A percentile compares a stretch with the other conserved stretches of the same genome.
Evolutionary conservation across 2,113 vertebrate species (phyloP).

Genomic region (Cyprinodon variegatus): DNA sequence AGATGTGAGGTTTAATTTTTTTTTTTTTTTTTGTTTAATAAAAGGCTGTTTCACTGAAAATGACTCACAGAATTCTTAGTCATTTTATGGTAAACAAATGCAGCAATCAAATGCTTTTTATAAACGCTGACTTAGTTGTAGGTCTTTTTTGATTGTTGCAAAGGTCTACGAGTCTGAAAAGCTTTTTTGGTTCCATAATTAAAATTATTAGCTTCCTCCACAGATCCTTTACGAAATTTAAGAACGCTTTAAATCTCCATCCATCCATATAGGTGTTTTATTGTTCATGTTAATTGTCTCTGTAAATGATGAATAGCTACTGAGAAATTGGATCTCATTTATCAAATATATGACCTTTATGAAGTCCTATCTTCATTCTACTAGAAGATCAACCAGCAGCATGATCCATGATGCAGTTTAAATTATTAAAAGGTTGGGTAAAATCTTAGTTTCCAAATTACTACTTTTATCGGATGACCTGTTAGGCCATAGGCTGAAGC

Average conservation of each 20-base stretch:
- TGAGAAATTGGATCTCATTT: background rate
- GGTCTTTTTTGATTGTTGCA: background rate
- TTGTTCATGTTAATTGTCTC: background rate
- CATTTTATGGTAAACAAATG: background rate
- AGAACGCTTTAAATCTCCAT: too few relatives aligned
- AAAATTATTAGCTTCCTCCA: background rate
- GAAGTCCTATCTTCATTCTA: background rate
- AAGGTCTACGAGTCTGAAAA: background rate
- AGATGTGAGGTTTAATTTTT: background rate
- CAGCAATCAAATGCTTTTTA: too few relatives aligned
- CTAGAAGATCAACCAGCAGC: background rate
- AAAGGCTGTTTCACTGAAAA: background rate
- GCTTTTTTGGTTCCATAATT: background rate
- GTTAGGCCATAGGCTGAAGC: too few relatives aligned
- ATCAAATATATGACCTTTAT: background rate
- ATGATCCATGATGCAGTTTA: background rate
- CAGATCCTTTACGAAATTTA: background rate
- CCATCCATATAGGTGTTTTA: too few relatives aligned
- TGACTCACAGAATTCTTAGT: background rate
- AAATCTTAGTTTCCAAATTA: too few relatives aligned
- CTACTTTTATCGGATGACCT: too few relatives aligned
- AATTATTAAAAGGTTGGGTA: background rate
- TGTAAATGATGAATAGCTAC: background rate
- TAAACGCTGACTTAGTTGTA: background rate
- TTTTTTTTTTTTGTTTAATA: background rate